phyloP scores from a whole-genome alignment of 2,888 invertebrate genomes.

The Dryomyza anilis region DNA sequence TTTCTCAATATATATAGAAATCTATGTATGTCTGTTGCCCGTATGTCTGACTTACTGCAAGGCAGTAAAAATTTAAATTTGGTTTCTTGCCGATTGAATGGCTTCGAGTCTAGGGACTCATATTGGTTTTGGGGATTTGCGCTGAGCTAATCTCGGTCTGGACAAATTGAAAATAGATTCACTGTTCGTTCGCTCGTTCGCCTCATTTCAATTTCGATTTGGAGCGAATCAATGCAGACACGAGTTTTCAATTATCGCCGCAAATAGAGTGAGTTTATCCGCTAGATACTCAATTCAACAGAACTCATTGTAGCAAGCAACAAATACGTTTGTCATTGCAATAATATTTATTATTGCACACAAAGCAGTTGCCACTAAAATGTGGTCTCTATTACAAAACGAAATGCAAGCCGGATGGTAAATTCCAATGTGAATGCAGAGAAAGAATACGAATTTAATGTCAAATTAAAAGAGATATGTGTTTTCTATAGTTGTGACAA shows the following conservation, averaged over 20 bases:
- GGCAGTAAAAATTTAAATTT: too few species aligned
- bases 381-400: too few species aligned
- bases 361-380: too few species aligned
- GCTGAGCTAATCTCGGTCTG: constrained; percentile 12
- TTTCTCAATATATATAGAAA: too few species aligned
- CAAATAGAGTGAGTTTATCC: background rate
- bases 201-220: constrained; percentile 9
- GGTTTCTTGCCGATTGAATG: too few species aligned
- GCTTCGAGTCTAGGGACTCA: constrained; percentile 9
- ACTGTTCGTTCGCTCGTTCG: background rate
- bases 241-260: background rate
- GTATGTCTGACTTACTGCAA: too few species aligned
- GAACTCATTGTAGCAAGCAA: background rate
- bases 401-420: too few species aligned
- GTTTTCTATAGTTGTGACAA: too few species aligned
- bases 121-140: constrained; percentile 16
- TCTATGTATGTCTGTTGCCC: background rate
- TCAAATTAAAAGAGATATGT: too few species aligned
- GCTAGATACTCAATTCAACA: background rate
- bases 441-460: too few species aligned
- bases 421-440: too few species aligned
- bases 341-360: too few species aligned
- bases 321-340: background rate
- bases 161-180: constrained; percentile 21
- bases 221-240: background rate